Evolutionary conservation across 92 coral and sea anemone genomes (phyloP).

Genomic region (Porites cylindrica): DNA sequence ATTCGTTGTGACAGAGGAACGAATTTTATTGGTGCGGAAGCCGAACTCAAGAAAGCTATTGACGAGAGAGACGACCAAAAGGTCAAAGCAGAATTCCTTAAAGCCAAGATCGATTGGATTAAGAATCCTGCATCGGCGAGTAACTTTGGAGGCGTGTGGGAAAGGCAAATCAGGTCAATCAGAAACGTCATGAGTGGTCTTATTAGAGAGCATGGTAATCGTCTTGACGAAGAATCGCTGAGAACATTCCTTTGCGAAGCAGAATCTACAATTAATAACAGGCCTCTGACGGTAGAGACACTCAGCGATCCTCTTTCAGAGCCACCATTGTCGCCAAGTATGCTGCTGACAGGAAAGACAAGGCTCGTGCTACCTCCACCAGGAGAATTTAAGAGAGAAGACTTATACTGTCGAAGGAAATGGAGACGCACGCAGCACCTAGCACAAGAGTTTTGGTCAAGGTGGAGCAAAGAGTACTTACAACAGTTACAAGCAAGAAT

Average conservation of each 20-base stretch:
- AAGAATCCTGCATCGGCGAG: constrained; percentile 57
- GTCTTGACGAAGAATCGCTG: constrained; percentile 36
- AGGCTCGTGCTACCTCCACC: constrained; percentile 67
- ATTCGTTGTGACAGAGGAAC: constrained; percentile 68
- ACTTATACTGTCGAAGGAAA: constrained; percentile 55
- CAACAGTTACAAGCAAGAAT: constrained; percentile 47
- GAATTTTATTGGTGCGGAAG: constrained; percentile 53
- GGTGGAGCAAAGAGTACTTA: constrained; percentile 69
- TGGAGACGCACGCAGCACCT: constrained; percentile 65
- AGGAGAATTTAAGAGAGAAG: constrained; percentile 62
- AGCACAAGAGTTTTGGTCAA: constrained; percentile 65
- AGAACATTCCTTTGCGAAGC: constrained; percentile 66
- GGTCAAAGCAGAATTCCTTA: constrained; percentile 54
- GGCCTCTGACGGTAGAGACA: constrained; percentile 68
- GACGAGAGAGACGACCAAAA: constrained; percentile 54
- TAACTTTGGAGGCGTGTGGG: constrained; percentile 61
- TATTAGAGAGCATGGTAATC: constrained; percentile 47
- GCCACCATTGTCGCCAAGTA: constrained; percentile 63
- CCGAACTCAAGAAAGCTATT: constrained; percentile 55
- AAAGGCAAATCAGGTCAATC: constrained; percentile 59
- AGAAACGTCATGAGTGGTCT: constrained; percentile 59
- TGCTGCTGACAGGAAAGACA: constrained; percentile 67
- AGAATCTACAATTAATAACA: constrained; percentile 51
- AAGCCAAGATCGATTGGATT: constrained; percentile 58
- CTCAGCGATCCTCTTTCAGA: constrained; percentile 53